Evolutionary conservation across 2,888 invertebrate species (phyloP).

Genomic region (Meloe dianella): DNA sequence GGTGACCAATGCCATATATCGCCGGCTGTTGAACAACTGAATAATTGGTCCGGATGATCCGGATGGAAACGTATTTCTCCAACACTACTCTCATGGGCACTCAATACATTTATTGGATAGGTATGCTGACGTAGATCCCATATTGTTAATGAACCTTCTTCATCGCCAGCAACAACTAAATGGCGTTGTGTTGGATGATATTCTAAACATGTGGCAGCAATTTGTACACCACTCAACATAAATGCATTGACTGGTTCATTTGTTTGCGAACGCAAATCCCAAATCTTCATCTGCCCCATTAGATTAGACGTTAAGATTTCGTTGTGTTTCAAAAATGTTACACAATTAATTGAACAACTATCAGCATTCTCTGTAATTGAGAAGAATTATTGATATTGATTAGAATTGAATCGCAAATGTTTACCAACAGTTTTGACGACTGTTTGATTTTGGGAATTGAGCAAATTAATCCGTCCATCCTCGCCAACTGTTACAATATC

Average conservation of each 20-base stretch:
- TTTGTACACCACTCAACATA: slow-evolving; percentile 75
- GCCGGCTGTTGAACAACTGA: slow-evolving; percentile 81
- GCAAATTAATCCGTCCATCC: slow-evolving; percentile 73
- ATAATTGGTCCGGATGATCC: slow-evolving; percentile 81
- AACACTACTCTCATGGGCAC: slow-evolving; percentile 77
- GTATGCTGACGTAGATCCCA: slow-evolving; percentile 89
- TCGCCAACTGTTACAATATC: slow-evolving; percentile 85
- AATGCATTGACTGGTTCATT: slow-evolving; percentile 74
- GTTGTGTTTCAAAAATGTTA: slow-evolving; percentile 74
- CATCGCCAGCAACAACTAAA: slow-evolving; percentile 81
- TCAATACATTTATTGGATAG: slow-evolving; percentile 81
- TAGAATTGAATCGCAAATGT: neutral
- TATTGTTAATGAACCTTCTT: slow-evolving; percentile 84
- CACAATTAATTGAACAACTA: slow-evolving; percentile 79
- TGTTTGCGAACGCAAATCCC: slow-evolving; percentile 75
- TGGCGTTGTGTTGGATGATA: slow-evolving; percentile 90
- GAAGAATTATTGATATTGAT: slow-evolving; percentile 8
- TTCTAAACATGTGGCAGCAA: slow-evolving; percentile 76
- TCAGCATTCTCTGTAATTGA: slow-evolving; percentile 72
- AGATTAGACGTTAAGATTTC: slow-evolving; percentile 85
- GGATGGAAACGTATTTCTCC: slow-evolving; percentile 90
- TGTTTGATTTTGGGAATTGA: slow-evolving; percentile 62
- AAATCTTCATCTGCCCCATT: slow-evolving; percentile 89
- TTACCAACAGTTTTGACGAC: slow-evolving; percentile 63
- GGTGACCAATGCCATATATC: slow-evolving; percentile 92